Percentiles rank a stretch among this genome's conserved stretches.
phyloP scores from a whole-genome alignment of 2,888 invertebrate genomes.

The Heliconius erato region DNA sequence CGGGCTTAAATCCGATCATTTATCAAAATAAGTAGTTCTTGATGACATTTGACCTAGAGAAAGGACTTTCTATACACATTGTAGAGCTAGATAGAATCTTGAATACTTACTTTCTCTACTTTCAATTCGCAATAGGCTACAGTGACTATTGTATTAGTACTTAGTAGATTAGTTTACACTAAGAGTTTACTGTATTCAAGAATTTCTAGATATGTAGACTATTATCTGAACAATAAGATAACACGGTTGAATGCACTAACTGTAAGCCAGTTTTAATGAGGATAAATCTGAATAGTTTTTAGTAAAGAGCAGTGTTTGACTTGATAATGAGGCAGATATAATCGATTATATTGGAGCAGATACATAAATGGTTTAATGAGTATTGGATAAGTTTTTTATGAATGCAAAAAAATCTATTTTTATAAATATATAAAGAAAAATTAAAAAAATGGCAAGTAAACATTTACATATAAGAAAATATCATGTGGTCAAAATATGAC shows the following conservation, averaged over 20 bases:
- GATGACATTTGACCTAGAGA: slow-evolving; percentile 27
- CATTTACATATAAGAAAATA: background rate
- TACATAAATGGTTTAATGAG: background rate
- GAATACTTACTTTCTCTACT: slow-evolving; percentile 39
- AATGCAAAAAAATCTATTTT: no score
- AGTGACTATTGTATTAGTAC: slow-evolving; percentile 14
- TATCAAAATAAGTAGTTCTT: slow-evolving; percentile 7
- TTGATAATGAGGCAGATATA: slow-evolving; percentile 1
- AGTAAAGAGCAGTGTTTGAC: background rate
- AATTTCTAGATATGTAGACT: slow-evolving; percentile 20
- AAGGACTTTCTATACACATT: slow-evolving; percentile 40
- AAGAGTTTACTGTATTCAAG: background rate
- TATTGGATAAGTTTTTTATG: background rate
- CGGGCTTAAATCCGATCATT: background rate
- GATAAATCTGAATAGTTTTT: slow-evolving; percentile 38
- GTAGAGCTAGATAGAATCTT: slow-evolving; percentile 34
- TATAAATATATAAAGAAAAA: background rate
- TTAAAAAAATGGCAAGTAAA: background rate
- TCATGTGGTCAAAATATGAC: background rate
- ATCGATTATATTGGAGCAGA: background rate
- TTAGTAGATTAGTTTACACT: slow-evolving; percentile 19
- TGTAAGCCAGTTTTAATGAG: slow-evolving; percentile 43
- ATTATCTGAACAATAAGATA: slow-evolving; percentile 9
- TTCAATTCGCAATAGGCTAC: slow-evolving; percentile 24
- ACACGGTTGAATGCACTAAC: slow-evolving; percentile 46